phyloP scores from a whole-genome alignment of 2,888 invertebrate genomes.

The Agrotis exclamationis region DNA sequence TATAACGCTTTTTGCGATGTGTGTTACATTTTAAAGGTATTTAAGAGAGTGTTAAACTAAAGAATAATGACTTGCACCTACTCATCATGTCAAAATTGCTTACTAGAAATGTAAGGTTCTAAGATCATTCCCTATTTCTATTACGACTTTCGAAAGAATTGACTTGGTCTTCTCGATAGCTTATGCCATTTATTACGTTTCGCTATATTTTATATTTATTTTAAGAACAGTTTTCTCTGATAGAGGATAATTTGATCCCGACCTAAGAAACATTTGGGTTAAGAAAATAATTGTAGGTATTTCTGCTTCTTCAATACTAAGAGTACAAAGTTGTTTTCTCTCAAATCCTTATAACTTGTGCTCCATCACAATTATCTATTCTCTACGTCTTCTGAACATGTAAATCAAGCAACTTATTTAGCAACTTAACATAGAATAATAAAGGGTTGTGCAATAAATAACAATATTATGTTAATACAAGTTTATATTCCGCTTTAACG shows the following conservation, averaged over 20 bases:
- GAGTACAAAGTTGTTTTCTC: neutral
- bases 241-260: too few relatives aligned
- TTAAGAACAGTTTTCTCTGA: too few relatives aligned
- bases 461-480: conserved; percentile 86
- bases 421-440: conserved; percentile 72
- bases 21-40: neutral
- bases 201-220: neutral
- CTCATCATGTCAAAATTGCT: too few relatives aligned
- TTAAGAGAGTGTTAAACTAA: neutral
- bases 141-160: too few relatives aligned
- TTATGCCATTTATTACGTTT: neutral
- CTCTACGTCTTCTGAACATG: conserved; percentile 42
- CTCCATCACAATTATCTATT: conserved; percentile 12
- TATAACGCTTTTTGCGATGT: too few relatives aligned
- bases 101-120: too few relatives aligned
- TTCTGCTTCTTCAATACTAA: too few relatives aligned
- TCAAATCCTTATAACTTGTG: conserved; percentile 24
- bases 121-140: too few relatives aligned
- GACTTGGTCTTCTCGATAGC: neutral
- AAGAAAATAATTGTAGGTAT: neutral
- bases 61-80: neutral
- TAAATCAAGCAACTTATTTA: conserved; percentile 65
- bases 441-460: conserved; percentile 82
- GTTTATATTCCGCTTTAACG: conserved; percentile 84
- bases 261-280: neutral